Evolutionary conservation across 2,113 vertebrate genomes (phyloP).

Genomic region (Macrotis lagotis): DNA sequence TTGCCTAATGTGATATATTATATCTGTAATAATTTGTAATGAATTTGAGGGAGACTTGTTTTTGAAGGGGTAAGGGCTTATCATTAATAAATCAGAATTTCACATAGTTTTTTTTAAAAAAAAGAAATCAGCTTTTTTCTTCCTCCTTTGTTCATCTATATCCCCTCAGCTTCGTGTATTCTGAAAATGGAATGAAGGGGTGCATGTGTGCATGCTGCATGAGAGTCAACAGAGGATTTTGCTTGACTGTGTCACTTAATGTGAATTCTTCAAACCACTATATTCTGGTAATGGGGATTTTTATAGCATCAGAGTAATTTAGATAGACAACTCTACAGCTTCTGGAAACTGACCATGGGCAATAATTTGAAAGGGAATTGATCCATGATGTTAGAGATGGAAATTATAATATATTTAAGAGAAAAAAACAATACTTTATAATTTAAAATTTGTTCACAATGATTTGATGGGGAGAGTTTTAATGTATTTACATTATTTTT

Average conservation of each 20-base stretch:
- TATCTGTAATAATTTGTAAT: not conserved
- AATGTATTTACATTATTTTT: slow-evolving; percentile 51
- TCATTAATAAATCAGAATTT: not conserved
- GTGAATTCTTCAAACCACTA: not conserved
- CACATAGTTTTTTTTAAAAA: not conserved
- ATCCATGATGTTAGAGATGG: slow-evolving; percentile 3
- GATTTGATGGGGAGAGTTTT: slow-evolving; percentile 23
- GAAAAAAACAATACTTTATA: slow-evolving; percentile 28
- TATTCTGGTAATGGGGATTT: slow-evolving; percentile 33
- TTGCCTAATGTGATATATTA: not conserved
- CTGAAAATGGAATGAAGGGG: slow-evolving; percentile 19
- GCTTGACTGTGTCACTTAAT: slow-evolving; percentile 19
- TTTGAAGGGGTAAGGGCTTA: not conserved
- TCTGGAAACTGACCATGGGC: slow-evolving; percentile 36
- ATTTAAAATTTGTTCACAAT: slow-evolving; percentile 46
- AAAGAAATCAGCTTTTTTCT: not conserved
- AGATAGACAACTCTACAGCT: slow-evolving; percentile 42
- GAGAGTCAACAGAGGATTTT: slow-evolving; percentile 1
- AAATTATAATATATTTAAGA: slow-evolving; percentile 21
- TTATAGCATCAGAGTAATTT: slow-evolving; percentile 16
- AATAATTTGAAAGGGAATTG: slow-evolving; percentile 39
- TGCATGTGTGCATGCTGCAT: not conserved
- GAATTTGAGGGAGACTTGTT: not conserved
- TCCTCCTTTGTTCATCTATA: not conserved
- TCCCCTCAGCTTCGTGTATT: not conserved